Conservation (phyloP, 2,797 vertebrate genomes). For the Halcyon smyrnensis region DNA sequence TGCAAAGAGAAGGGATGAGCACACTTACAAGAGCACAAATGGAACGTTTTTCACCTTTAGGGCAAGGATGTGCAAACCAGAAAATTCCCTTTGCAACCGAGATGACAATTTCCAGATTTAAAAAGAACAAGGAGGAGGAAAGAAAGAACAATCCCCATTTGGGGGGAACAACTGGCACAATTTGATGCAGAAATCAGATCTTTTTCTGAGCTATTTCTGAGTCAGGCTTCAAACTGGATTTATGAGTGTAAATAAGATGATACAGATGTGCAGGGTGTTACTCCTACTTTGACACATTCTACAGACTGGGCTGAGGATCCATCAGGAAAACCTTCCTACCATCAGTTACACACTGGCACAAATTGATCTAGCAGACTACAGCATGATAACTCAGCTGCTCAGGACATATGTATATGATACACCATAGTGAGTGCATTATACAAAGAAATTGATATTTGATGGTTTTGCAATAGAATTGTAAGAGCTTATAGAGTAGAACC, state of each 20-base stretch:
- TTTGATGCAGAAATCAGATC: fast-evolving
- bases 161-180: background rate
- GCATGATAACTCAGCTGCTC: background rate
- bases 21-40: background rate
- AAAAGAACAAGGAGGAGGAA: background rate
- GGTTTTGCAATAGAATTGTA: background rate
- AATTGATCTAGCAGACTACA: background rate
- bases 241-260: background rate
- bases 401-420: background rate
- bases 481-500: background rate
- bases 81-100: background rate
- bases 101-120: background rate
- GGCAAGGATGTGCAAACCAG: background rate
- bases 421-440: background rate
- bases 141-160: background rate
- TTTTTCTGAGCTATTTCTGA: background rate
- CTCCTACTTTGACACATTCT: background rate
- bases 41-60: background rate
- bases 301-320: background rate
- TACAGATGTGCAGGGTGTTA: background rate
- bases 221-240: background rate
- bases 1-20: background rate
- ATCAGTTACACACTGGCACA: fast-evolving
- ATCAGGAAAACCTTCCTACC: background rate
- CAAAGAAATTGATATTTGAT: background rate